Base-by-base conservation (phyloP, 2,888 invertebrate genomes). In the Drosophila siamana region DNA sequence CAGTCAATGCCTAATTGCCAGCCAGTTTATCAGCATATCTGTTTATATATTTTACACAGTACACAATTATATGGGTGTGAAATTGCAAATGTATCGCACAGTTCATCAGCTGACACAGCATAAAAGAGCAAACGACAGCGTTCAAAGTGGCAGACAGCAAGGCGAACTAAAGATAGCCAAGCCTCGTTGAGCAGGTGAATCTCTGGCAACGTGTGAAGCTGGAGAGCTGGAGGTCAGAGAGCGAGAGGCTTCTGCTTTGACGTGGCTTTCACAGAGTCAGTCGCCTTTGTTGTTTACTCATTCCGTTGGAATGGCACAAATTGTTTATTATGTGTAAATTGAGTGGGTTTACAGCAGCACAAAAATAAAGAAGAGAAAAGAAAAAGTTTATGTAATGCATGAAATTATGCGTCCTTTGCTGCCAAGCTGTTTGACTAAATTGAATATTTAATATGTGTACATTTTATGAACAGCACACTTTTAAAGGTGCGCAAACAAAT, bases 71-170 rank as follows among this genome's bases (percentile, higher is more conserved):
- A 30, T 47, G 28, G 50, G 48, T 63, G 60, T 62, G 59, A 69
- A 74, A 74, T 54, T 43, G 71, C 54, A 71, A 60, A 71, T 44
- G 11, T 74, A 78, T 68, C 71, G 63, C 38, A 43, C 62, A 61
- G 56, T 51, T 65, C 59, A 64, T 75, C 69, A 62, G 75, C 55
- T 61, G 64, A 46, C 56, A 60, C 46, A 41, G 54, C 71, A 78
- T 46, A 61, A 74, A 59, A 66, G 55, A 30, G 41, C 24, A 63
- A 52, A 44, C 36, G 47, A 47, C n/a, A 75, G 43, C 43, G 40
- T 56, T 62, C 60, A 26, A 9, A n/a, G n/a, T 4, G 33, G 44
- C 38, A 56, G 24, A 52, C 26, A 41, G 36, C 43, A 44, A 43
- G 46, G 19, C 36, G 47, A 6, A n/a, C 19, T 59, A 24, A 30